These are phyloP conservation scores for Anastrepha obliqua DNA, from an alignment of 1,140 invertebrate species.

Conservation along the genomic window DNA sequence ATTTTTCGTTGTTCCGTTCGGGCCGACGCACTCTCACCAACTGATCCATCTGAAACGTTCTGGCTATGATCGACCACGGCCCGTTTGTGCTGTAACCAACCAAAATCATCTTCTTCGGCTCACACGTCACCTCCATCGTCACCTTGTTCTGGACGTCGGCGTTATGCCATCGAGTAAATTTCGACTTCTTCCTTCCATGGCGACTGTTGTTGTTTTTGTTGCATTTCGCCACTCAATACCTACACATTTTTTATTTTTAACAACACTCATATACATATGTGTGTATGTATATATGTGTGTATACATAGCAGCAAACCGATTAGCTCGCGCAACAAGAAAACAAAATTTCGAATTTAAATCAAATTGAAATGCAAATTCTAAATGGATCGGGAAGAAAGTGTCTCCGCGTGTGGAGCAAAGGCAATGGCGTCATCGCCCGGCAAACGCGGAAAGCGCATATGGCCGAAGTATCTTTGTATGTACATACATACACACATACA, in stretches of 20 bases:
- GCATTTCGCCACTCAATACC: not conserved
- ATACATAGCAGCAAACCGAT: not conserved
- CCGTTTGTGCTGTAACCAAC: not conserved
- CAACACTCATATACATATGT: not conserved
- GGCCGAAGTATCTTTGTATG: not conserved
- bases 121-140: not conserved
- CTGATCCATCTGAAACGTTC: conserved; percentile 61
- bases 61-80: not conserved
- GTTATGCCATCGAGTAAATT: not conserved
- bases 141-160: not conserved
- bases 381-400: conserved; percentile 11
- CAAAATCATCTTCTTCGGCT: conserved; percentile 17
- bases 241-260: conserved; percentile 14
- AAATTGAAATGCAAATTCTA: conserved; percentile 19
- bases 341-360: not conserved
- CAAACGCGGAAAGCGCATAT: not conserved
- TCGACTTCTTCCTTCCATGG: conserved; percentile 14
- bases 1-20: conserved; percentile 61
- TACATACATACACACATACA: too few species aligned
- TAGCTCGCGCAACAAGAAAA: not conserved
- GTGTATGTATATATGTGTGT: not conserved
- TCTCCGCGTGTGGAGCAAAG: not conserved
- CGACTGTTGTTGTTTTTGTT: not conserved
- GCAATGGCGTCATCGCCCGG: not conserved
- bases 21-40: conserved; percentile 70